Evolutionary conservation across 1,140 invertebrate genomes (phyloP).

Genomic region (Onthophagus taurus): DNA sequence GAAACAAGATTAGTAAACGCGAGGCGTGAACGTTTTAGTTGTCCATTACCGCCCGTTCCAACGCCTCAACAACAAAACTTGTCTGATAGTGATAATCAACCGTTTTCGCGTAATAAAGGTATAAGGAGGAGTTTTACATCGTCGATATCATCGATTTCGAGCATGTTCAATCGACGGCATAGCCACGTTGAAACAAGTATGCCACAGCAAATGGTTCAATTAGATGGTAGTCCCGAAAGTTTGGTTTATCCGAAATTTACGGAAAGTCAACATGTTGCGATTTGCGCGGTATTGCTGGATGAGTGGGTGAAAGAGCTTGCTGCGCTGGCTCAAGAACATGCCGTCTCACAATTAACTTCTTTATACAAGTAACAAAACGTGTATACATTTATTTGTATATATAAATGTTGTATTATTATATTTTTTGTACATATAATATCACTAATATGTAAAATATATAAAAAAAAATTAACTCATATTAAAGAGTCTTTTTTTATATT

Average conservation of each 20-base stretch:
- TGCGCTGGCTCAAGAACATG: conserved; percentile 84
- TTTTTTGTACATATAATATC: too few species aligned
- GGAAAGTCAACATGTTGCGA: conserved; percentile 49
- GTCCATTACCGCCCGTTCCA: conserved; percentile 41
- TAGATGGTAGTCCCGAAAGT: conserved; percentile 20
- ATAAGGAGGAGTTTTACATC: conserved; percentile 64
- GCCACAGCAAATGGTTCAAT: conserved; percentile 19
- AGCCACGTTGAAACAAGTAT: conserved; percentile 31
- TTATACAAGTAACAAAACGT: conserved; percentile 24
- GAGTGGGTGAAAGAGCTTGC: conserved; percentile 92
- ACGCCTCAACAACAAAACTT: conserved; percentile 20
- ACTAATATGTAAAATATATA: too few species aligned
- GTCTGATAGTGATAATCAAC: conserved; percentile 32
- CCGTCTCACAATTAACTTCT: conserved; percentile 45
- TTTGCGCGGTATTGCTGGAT: conserved; percentile 81
- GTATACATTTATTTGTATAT: too few species aligned
- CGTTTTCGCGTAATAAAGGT: conserved; percentile 48
- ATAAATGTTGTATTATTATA: too few species aligned
- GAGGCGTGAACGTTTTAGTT: conserved; percentile 35
- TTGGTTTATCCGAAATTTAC: conserved; percentile 32
- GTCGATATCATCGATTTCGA: conserved; percentile 53
- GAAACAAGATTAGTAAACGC: conserved; percentile 64
- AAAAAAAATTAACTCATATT: too few species aligned
- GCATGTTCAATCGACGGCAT: conserved; percentile 56
- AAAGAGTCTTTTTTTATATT: too few species aligned